phyloP scores from a whole-genome alignment of 1,140 invertebrate genomes.

The Eumaeus atala region DNA sequence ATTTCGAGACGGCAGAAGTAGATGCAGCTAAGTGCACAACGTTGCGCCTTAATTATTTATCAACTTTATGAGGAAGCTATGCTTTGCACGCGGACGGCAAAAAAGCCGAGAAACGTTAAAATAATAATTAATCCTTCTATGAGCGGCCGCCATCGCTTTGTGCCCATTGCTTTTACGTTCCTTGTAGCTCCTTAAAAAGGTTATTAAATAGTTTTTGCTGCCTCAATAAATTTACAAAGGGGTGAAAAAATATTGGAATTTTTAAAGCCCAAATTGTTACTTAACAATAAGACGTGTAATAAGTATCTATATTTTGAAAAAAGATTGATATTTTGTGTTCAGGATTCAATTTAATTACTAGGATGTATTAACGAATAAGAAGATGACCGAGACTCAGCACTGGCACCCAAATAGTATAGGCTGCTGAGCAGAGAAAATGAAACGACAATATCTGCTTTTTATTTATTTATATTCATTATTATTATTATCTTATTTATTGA shows the following conservation, averaged over 20 bases:
- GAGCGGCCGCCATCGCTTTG: slow-evolving; percentile 48
- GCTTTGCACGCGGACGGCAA: slow-evolving; percentile 57
- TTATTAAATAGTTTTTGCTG: slow-evolving; percentile 70
- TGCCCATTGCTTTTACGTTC: slow-evolving; percentile 53
- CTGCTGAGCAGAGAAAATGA: too few species aligned
- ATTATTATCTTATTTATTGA: too few species aligned
- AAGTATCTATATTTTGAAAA: too few species aligned
- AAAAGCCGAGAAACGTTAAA: slow-evolving; percentile 67
- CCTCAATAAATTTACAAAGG: slow-evolving; percentile 43
- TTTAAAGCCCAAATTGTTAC: too few species aligned
- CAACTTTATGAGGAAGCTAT: slow-evolving; percentile 64
- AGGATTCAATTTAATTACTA: too few species aligned
- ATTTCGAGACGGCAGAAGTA: slow-evolving; percentile 34
- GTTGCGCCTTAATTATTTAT: slow-evolving; percentile 68
- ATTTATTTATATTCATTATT: too few species aligned
- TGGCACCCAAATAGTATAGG: too few species aligned
- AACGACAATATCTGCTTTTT: too few species aligned
- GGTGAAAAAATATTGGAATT: not conserved
- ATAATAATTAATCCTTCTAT: slow-evolving; percentile 70
- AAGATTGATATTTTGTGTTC: too few species aligned
- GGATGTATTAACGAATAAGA: too few species aligned
- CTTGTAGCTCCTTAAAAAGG: slow-evolving; percentile 55
- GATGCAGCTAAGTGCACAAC: slow-evolving; percentile 59
- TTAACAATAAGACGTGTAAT: too few species aligned
- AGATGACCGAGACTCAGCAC: too few species aligned